phyloP scores from a whole-genome alignment of 2,113 vertebrate genomes.

The Calidris pugnax region DNA sequence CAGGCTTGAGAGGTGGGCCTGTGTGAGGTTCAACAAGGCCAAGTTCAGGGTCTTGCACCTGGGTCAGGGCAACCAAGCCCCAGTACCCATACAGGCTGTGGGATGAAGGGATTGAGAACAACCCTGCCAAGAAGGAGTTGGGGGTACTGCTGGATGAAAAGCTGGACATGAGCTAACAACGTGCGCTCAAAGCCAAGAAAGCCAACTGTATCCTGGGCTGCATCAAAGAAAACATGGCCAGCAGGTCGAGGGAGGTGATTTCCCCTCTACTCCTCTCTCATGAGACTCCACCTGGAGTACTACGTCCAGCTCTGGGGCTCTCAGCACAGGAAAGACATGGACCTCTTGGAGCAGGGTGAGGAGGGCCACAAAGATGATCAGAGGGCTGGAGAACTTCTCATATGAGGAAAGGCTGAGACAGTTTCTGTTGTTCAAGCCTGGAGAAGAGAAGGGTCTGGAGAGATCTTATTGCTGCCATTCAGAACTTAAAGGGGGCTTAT shows the following conservation, averaged over 20 bases:
- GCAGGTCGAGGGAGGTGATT: not conserved
- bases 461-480: not conserved
- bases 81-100: not conserved
- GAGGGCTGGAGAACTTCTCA: not conserved
- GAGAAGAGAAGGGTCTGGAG: not conserved
- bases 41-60: not conserved
- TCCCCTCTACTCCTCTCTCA: not conserved
- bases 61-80: not conserved
- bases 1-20: not conserved
- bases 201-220: not conserved
- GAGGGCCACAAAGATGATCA: not conserved
- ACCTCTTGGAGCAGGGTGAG: not conserved
- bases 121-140: not conserved
- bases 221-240: not conserved
- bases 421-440: not conserved
- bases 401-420: not conserved
- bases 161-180: not conserved
- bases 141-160: not conserved
- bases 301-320: rapidly evolving
- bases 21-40: not conserved
- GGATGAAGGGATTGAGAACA: not conserved
- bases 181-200: not conserved
- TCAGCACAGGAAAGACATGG: not conserved
- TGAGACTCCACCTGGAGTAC: not conserved
- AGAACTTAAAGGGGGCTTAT: not conserved